Base-by-base conservation (phyloP, 2,797 vertebrate species). In the Acanthurus lineatus region DNA sequence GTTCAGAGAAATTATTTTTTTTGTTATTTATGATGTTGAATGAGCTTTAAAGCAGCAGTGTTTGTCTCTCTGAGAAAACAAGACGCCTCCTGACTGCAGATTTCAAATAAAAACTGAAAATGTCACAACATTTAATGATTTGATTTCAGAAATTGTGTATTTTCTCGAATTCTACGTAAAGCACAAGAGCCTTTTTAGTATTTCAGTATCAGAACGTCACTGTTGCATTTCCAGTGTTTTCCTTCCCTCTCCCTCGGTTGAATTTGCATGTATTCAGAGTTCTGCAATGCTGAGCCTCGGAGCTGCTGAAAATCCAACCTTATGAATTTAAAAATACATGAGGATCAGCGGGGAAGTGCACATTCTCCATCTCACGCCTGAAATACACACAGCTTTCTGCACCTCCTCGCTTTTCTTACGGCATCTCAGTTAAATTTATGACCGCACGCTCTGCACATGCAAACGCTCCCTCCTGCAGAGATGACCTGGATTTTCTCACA, bases 281-380 rank as follows among this genome's bases (percentile, higher is more conserved):
- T 80, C 69, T 81, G 62, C 51, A 63, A 16, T 3, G 8, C 17
- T 0, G 53, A 70, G 53, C 48, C 66, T 67, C 9, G 38, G 61
- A 76, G 77, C 79, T 48, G 49, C 65, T 48, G 49, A 65, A 79
- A 73, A 44, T 47, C 25, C n/a, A 57, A 83, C 44, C 4, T 17
- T n/a, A 4, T 68, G 56, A 49, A 71, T 70, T 88, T 45, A 90
- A 86, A 84, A 76, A 74, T 76, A 51, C 77, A 87, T 16, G 64
- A 86, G 79, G 51, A 74, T 78, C 73, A 76, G 35, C 4, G 49
- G 63, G 57, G 54, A 79, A 66, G 73, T 49, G 72, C 74, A 76
- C 57, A 9, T 22, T 58, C 25, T 58, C 9, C 51, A 15, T 32
- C 58, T 59, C 25, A 56, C n/a, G 44, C 38, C 40, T 9, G n/a